Base-by-base conservation (phyloP, 1,140 invertebrate species). In the Antheraea mylitta region DNA sequence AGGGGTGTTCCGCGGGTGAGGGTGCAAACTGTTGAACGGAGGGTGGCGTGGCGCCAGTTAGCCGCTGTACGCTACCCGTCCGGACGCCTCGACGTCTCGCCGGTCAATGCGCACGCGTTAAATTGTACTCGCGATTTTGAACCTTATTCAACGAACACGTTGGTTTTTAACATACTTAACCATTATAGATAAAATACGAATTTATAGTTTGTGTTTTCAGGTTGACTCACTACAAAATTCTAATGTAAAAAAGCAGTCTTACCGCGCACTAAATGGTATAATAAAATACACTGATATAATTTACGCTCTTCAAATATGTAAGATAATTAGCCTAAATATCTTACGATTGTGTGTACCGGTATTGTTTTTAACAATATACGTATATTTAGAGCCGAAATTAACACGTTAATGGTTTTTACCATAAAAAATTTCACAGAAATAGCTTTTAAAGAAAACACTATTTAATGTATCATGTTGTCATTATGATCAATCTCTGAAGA, bases 11-110 rank as follows among this genome's bases (percentile, higher is more conserved):
- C 63, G 74, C 63, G 74, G 70, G 80, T 73, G 81, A 84, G 87
- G 86, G 86, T 89, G 86, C 80, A 83, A 90, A 83, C 86, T 89
- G 88, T 89, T 89, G 87, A 89, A 76, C 81, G 73, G 79, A 78
- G 88, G 86, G 85, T 84, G 83, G 72, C 68, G 73, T 63, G 84
- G 82, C 85, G 85, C 85, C 85, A 89, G 88, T 90, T 75, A 78
- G 86, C 80, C 86, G 84, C 75, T 71, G 77, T 60, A 67, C 78
- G 75, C 79, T 71, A 69, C 64, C 73, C 78, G 76, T 71, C 69
- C 75, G 76, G 79, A 79, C 73, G 74, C 67, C n/a, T 59, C 16
- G 67, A 61, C 81, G 83, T 85, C 77, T 63, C 69, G 45, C 65
- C 66, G 70, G 58, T 61, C 63, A 67, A 38, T 71, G 71, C 64